Conservation (phyloP, 2,113 vertebrate species). For the Lepisosteus osseus region DNA sequence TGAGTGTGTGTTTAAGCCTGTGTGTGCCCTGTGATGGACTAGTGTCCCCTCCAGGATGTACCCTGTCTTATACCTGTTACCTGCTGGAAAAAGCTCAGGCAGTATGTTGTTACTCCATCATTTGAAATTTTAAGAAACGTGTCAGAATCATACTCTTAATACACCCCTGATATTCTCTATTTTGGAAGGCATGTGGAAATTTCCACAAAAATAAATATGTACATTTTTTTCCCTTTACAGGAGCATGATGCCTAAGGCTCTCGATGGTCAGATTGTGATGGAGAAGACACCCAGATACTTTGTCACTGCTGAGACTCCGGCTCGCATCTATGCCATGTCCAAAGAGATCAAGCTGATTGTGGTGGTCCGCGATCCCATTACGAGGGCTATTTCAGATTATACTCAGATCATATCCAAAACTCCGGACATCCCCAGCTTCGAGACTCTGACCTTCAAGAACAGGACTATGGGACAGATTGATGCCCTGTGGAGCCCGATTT, state of each 20-base stretch:
- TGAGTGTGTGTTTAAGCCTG: too few species aligned
- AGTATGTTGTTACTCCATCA: too few species aligned
- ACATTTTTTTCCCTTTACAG: slow-evolving; percentile 33
- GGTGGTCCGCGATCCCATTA: slow-evolving; percentile 72
- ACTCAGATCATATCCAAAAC: slow-evolving; percentile 77
- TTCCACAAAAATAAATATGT: too few species aligned
- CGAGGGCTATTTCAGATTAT: slow-evolving; percentile 74
- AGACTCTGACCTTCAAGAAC: slow-evolving; percentile 71
- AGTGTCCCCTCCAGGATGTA: too few species aligned
- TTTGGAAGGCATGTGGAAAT: too few species aligned
- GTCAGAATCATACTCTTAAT: too few species aligned
- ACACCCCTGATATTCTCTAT: too few species aligned
- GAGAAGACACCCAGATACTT: slow-evolving; percentile 77
- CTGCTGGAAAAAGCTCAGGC: too few species aligned
- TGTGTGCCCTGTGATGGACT: too few species aligned
- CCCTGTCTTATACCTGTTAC: too few species aligned
- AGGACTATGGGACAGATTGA: slow-evolving; percentile 63
- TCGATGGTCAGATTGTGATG: slow-evolving; percentile 73
- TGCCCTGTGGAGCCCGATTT: slow-evolving; percentile 69
- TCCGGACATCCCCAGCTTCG: slow-evolving; percentile 63
- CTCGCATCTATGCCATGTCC: slow-evolving; percentile 67
- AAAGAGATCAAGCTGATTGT: slow-evolving; percentile 68
- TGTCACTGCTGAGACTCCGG: slow-evolving; percentile 66
- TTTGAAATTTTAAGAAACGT: too few species aligned
- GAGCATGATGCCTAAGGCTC: slow-evolving; percentile 75